Evolutionary conservation across 2,797 vertebrate species (phyloP).

Genomic region (Synanceia verrucosa): DNA sequence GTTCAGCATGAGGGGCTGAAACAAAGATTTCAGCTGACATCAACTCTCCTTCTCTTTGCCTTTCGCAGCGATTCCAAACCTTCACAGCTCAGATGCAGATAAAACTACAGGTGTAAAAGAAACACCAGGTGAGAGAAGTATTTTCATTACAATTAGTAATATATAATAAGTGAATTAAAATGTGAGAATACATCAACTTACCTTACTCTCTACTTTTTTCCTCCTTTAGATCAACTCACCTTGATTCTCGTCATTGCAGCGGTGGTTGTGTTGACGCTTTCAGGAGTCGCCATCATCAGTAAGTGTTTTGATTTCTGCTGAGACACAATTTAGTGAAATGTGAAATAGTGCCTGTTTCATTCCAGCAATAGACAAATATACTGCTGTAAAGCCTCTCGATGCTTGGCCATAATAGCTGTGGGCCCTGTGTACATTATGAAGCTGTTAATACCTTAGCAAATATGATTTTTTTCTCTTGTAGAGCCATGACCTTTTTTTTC

Average conservation of each 20-base stretch:
- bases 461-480: conserved; percentile 39
- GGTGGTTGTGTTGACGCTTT: conserved; percentile 62
- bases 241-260: conserved; percentile 69
- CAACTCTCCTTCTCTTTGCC: neutral
- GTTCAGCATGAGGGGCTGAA: neutral
- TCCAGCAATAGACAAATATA: conserved; percentile 32
- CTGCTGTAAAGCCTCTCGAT: conserved; percentile 3
- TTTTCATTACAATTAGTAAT: neutral
- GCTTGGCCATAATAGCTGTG: conserved; percentile 11
- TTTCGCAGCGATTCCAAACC: accelerated
- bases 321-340: neutral
- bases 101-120: conserved; percentile 23
- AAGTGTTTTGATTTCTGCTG: conserved; percentile 42
- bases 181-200: neutral
- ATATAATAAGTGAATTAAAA: neutral
- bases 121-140: conserved; percentile 31
- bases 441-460: conserved; percentile 53
- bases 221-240: conserved; percentile 58
- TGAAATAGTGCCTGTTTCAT: conserved; percentile 13
- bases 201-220: neutral
- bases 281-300: conserved; percentile 65
- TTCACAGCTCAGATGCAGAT: neutral
- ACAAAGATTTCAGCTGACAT: neutral
- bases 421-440: conserved; percentile 29
- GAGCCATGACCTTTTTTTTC: conserved; percentile 51